These are phyloP conservation scores for Melangyna quadrimaculata DNA, from an alignment of 2,888 invertebrate genomes.

Conservation along the genomic window DNA sequence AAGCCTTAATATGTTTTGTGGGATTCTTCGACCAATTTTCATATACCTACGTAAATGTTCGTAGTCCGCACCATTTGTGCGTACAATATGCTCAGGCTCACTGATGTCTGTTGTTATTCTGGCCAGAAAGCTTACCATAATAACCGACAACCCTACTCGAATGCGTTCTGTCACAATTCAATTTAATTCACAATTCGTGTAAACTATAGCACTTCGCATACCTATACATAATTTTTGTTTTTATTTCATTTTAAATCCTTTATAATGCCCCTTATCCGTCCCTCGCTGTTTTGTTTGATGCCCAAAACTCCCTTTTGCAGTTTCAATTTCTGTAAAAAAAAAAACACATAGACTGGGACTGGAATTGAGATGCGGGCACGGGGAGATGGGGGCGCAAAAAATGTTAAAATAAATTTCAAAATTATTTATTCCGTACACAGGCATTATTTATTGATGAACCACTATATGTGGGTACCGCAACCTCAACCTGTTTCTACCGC, in stretches of 20 bases:
- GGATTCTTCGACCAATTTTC: conserved; percentile 31
- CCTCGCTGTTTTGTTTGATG: conserved; percentile 20
- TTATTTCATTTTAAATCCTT: not conserved
- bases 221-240: not conserved
- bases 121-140: conserved; percentile 8
- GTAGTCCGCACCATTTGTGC: not conserved
- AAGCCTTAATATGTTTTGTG: conserved; percentile 49
- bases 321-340: conserved; percentile 34
- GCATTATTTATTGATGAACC: conserved; percentile 70
- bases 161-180: conserved; percentile 64
- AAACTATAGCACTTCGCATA: conserved; percentile 51
- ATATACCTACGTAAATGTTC: not conserved
- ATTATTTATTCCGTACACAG: conserved; percentile 68
- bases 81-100: conserved; percentile 11
- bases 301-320: conserved; percentile 23
- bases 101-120: conserved; percentile 30
- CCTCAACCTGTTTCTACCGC: conserved; percentile 33
- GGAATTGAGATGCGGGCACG: not conserved
- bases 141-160: conserved; percentile 15
- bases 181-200: conserved; percentile 69
- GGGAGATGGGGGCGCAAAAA: not conserved
- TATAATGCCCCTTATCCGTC: not conserved
- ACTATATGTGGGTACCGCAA: conserved; percentile 62
- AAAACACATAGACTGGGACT: not conserved
- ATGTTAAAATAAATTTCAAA: conserved; percentile 22